phyloP scores from a whole-genome alignment of 1,140 invertebrate genomes.

The Tetraneura akinire region DNA sequence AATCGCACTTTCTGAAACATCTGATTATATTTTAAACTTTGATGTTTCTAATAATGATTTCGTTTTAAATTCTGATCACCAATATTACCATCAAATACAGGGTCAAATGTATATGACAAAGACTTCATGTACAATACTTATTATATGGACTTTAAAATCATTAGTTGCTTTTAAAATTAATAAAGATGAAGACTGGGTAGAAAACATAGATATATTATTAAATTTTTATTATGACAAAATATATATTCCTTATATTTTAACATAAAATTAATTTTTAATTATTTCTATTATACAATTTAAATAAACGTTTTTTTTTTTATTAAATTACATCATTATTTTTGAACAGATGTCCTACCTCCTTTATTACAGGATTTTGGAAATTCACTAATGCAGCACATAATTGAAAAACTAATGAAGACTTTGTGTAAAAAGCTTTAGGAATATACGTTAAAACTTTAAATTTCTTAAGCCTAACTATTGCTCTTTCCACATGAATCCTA shows the following conservation, averaged over 20 bases:
- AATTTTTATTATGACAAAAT: not conserved
- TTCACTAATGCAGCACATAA: conserved; percentile 2
- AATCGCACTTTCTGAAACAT: not conserved
- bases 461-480: not conserved
- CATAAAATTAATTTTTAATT: not conserved
- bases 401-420: not conserved
- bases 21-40: not conserved
- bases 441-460: not conserved
- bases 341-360: not conserved
- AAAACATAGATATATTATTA: not conserved
- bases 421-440: not conserved
- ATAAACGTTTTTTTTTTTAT: not conserved
- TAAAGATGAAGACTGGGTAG: not conserved
- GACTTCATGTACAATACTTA: not conserved
- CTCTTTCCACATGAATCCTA: conserved; percentile 39
- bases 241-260: not conserved
- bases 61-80: not conserved
- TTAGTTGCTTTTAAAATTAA: not conserved
- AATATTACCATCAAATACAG: not conserved
- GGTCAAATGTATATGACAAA: not conserved
- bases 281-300: too few relatives aligned
- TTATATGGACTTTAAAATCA: not conserved
- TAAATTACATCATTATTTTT: too few relatives aligned
- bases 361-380: not conserved
- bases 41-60: not conserved